A percentile compares a stretch with the other conserved stretches of the same genome.
These are phyloP conservation scores for Myotis davidii DNA, from an alignment of 2,113 vertebrate genomes.

Conservation along the genomic window DNA sequence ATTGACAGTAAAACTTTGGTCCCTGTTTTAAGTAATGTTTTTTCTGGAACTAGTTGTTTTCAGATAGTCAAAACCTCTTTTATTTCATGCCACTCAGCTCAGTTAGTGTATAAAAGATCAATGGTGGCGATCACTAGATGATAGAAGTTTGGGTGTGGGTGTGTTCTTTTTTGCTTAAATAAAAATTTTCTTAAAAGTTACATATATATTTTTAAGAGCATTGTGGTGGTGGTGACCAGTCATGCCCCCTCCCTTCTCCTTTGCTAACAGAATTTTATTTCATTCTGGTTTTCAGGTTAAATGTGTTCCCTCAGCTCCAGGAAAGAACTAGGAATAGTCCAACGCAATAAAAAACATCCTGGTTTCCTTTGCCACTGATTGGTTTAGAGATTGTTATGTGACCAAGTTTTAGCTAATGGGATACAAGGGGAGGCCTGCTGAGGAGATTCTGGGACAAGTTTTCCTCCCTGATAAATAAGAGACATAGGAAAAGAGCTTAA, in stretches of 20 bases:
- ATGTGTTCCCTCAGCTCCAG: neutral
- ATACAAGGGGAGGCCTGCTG: neutral
- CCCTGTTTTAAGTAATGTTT: neutral
- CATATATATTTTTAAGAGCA: neutral
- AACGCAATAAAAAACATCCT: neutral
- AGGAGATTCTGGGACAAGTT: neutral
- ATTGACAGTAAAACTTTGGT: neutral
- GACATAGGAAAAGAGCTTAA: neutral
- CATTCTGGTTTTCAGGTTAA: neutral
- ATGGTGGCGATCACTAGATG: neutral
- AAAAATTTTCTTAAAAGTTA: neutral
- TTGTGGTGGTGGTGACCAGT: neutral
- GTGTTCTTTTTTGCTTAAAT: neutral
- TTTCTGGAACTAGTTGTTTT: neutral
- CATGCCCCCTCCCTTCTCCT: neutral
- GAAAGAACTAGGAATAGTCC: neutral
- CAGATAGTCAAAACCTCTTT: neutral
- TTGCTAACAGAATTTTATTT: neutral
- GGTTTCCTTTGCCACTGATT: neutral
- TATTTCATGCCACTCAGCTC: neutral
- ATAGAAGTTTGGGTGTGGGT: neutral
- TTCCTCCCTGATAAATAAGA: neutral
- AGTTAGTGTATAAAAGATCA: neutral
- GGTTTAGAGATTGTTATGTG: neutral
- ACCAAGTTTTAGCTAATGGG: neutral